Conservation (phyloP, 1,140 invertebrate genomes). For the Aphelinus atriplicis region DNA sequence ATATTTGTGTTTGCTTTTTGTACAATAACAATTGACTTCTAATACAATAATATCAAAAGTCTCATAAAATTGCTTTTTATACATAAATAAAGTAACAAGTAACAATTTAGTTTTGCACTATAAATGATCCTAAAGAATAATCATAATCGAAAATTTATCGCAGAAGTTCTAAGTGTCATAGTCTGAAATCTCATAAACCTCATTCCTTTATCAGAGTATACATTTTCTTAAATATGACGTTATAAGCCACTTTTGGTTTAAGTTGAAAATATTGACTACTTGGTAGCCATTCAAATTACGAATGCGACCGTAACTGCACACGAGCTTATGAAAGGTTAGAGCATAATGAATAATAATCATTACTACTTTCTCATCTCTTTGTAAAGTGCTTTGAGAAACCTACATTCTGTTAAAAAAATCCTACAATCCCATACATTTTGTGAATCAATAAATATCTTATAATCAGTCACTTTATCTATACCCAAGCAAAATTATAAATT, state of each 20-base stretch:
- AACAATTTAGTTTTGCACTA: slow-evolving; percentile 38
- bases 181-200: slow-evolving; percentile 8
- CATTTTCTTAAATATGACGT: background rate
- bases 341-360: slow-evolving; percentile 31
- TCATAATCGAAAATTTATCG: slow-evolving; percentile 2
- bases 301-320: slow-evolving; percentile 4
- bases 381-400: slow-evolving; percentile 21
- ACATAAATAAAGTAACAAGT: slow-evolving; percentile 39
- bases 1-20: slow-evolving; percentile 26
- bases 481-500: slow-evolving; percentile 27
- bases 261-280: slow-evolving; percentile 19
- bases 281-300: slow-evolving; percentile 13
- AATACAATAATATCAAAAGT: slow-evolving; percentile 37
- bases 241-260: background rate
- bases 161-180: slow-evolving; percentile 1
- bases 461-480: slow-evolving; percentile 9
- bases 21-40: slow-evolving; percentile 32
- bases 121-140: slow-evolving; percentile 20
- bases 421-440: slow-evolving; percentile 5
- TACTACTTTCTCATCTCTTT: background rate
- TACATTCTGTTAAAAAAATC: slow-evolving; percentile 16
- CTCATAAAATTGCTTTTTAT: slow-evolving; percentile 41
- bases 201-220: slow-evolving; percentile 16
- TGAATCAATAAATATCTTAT: slow-evolving; percentile 19
- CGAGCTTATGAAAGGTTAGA: slow-evolving; percentile 22